Evolutionary conservation across 2,888 invertebrate species (phyloP).

Genomic region (Serrognathus titanus): DNA sequence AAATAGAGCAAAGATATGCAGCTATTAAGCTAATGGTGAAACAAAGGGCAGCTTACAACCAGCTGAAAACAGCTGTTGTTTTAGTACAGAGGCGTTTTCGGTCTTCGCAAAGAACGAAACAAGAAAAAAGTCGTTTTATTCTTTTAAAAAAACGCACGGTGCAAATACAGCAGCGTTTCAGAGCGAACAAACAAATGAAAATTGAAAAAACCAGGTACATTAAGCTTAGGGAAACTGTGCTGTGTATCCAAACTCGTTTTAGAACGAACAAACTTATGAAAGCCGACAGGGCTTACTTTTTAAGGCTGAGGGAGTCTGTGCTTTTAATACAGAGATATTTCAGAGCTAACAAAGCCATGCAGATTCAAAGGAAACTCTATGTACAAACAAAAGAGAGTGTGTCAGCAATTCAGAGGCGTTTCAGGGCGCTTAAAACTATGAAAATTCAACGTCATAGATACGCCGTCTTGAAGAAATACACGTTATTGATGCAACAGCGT

Average conservation of each 20-base stretch:
- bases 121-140: too few species aligned
- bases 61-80: constrained; percentile 27
- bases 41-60: constrained; percentile 35
- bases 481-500: constrained; percentile 45
- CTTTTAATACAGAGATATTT: constrained; percentile 38
- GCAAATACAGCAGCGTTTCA: constrained; percentile 28
- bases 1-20: constrained; percentile 13
- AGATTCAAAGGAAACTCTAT: constrained; percentile 6
- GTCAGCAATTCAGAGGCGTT: constrained; percentile 48
- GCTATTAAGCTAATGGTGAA: constrained; percentile 28
- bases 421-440: constrained; percentile 48
- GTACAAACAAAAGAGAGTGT: constrained; percentile 41
- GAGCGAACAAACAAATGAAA: constrained; percentile 39
- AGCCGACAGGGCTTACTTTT: constrained; percentile 37
- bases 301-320: constrained; percentile 32
- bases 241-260: constrained; percentile 43
- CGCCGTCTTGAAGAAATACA: not conserved
- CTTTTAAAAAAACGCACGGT: not conserved
- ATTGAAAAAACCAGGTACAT: constrained; percentile 32
- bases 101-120: constrained; percentile 18
- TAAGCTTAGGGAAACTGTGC: constrained; percentile 35
- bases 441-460: constrained; percentile 14
- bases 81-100: constrained; percentile 25
- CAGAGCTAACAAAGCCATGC: constrained; percentile 31
- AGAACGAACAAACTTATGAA: constrained; percentile 47